Base-by-base conservation (phyloP, 2,113 vertebrate genomes). In the Alaudala cheleensis region DNA sequence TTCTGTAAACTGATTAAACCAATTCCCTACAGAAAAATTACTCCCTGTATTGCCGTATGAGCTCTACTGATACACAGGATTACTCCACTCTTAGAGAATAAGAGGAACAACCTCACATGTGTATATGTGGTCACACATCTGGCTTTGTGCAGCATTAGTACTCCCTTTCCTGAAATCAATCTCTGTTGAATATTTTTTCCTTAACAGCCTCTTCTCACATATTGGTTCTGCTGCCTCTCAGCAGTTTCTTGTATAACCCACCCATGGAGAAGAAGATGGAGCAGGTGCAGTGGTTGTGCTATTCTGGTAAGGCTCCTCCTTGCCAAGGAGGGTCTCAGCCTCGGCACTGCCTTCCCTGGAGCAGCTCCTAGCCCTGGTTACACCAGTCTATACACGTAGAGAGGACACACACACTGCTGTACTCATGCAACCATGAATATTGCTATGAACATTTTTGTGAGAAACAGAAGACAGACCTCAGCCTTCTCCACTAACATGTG, bases 91-190 rank as follows among this genome's bases (percentile, higher is more conserved):
- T 76, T 64, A 60, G 60, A 81, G 77, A 92, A 44, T 53, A 92
- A 79, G 34, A 70, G 51, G 57, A 88, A 83, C 67, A 22, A 51
- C 47, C 58, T 95, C 74, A 61, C 37, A 66, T 79, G 67, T 60
- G 40, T 86, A 0, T 23, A 74, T 65, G 82, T 37, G 80, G 74
- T 92, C 94, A 88, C 92, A 78, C 85, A 89, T 93, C 86, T 95
- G 94, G 60, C 83, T 93, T 72, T 33, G 40, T 33, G 65, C 62
- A 93, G 47, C 80, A 78, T 64, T 92, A 88, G 76, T 76, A 31
- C 85, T 84, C 69, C 37, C 80, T 81, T 96, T 90, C 82, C 93
- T 94, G 93, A 93, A 93, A 92, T 92, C 72, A 93, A 31, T 92
- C 81, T 94, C 76, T 88, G 49, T 69, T 58, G n/a, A 71, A 61